These are phyloP conservation scores for Sarcophaga caerulescens DNA, from an alignment of 2,888 invertebrate species.

Conservation along the genomic window DNA sequence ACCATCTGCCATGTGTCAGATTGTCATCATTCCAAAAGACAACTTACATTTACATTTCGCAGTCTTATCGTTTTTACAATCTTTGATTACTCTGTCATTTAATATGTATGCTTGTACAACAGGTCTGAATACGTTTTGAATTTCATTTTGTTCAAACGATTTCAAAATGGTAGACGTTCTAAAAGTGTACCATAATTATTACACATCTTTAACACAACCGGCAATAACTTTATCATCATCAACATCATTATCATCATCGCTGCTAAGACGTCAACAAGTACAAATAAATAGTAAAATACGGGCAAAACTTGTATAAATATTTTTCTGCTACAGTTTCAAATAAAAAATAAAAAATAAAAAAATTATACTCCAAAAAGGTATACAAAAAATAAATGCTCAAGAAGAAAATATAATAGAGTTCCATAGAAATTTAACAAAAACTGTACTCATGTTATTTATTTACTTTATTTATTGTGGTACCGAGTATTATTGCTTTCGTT, in stretches of 20 bases:
- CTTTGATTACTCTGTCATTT: not conserved
- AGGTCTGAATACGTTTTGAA: not conserved
- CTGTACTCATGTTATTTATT: constrained; percentile 32
- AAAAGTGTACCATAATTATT: constrained; percentile 11
- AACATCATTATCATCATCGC: not conserved
- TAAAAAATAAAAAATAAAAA: not conserved
- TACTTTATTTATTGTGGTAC: constrained; percentile 27
- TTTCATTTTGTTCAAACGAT: not conserved
- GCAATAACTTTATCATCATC: not conserved
- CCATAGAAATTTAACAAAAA: constrained; percentile 22
- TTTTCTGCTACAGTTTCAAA: constrained; percentile 3
- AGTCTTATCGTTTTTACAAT: constrained; percentile 20
- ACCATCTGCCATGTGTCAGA: not conserved
- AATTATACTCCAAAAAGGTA: not conserved
- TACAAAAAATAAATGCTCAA: constrained; percentile 12
- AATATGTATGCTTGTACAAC: not conserved
- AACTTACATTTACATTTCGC: not conserved
- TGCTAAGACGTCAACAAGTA: not conserved
- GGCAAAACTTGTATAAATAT: constrained; percentile 13
- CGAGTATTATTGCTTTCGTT: not conserved
- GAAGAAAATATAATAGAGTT: constrained; percentile 22
- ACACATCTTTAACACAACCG: constrained; percentile 13
- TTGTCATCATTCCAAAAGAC: not conserved
- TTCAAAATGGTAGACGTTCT: constrained; percentile 38
- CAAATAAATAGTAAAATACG: constrained; percentile 1